These are phyloP conservation scores for Yasuhikotakia modesta DNA, from an alignment of 2,797 vertebrate genomes.

Conservation along the genomic window DNA sequence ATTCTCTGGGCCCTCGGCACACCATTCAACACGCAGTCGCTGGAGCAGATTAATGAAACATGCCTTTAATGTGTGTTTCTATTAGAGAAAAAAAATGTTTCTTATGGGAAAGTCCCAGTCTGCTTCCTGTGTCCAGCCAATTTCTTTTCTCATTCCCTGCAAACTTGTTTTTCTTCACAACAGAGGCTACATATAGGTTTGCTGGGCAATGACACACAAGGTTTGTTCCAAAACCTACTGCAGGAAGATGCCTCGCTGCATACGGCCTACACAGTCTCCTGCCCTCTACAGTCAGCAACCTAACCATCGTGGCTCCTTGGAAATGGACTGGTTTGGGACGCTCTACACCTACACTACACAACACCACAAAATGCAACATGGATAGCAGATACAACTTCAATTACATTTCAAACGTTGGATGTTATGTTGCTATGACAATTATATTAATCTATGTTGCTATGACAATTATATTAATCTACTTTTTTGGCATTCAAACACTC, in stretches of 20 bases:
- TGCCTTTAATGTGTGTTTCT: conserved; percentile 47
- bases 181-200: conserved; percentile 12
- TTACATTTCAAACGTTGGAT: neutral
- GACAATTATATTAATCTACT: neutral
- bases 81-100: conserved; percentile 46
- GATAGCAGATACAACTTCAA: neutral
- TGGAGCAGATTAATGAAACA: conserved; percentile 51
- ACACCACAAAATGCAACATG: neutral
- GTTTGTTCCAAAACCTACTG: conserved; percentile 19
- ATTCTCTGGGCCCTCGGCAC: conserved; percentile 35
- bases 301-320: neutral
- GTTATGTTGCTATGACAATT: neutral
- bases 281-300: neutral
- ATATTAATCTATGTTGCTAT: neutral
- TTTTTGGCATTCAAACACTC: no score
- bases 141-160: conserved; percentile 36
- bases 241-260: neutral
- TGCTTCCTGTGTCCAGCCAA: conserved; percentile 50
- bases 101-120: conserved; percentile 56
- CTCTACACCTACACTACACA: neutral
- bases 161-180: conserved; percentile 15
- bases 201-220: conserved; percentile 4
- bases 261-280: neutral
- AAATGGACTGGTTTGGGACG: neutral
- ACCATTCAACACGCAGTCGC: conserved; percentile 40